Evolutionary conservation across 2,888 invertebrate genomes (phyloP).

Genomic region (Conus canariensis): DNA sequence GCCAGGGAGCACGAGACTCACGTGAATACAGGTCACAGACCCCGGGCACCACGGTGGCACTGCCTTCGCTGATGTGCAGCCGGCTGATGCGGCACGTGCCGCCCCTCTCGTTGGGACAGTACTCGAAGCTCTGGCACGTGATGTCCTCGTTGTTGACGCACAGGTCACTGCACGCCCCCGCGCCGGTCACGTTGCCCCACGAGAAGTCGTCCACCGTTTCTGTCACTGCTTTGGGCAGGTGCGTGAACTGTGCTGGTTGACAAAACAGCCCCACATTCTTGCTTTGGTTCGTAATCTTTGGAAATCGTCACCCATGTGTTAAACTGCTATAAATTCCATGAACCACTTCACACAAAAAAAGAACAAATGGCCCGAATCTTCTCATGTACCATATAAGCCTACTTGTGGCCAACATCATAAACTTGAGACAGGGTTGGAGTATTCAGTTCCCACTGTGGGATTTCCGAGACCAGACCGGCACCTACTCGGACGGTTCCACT

Average conservation of each 20-base stretch:
- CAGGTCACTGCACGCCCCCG: constrained; percentile 54
- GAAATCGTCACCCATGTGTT: background rate
- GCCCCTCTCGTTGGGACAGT: constrained; percentile 52
- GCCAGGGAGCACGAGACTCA: background rate
- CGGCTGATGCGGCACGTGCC: constrained; percentile 59
- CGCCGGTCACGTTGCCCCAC: constrained; percentile 47
- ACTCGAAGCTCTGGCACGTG: constrained; percentile 65
- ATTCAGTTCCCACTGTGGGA: too few species aligned
- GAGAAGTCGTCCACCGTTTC: constrained; percentile 56
- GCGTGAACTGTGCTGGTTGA: constrained; percentile 64
- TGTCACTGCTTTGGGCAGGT: constrained; percentile 52
- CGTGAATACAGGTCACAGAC: constrained; percentile 61
- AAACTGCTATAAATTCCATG: too few species aligned
- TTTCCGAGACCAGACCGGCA: too few species aligned
- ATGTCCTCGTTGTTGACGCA: constrained; percentile 58
- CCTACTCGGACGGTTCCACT: too few species aligned
- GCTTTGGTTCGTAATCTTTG: background rate
- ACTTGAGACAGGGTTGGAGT: too few species aligned
- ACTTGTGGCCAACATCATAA: too few species aligned
- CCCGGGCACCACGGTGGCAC: constrained; percentile 14
- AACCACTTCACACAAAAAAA: too few species aligned
- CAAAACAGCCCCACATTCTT: background rate
- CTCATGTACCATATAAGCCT: too few species aligned
- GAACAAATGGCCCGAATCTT: too few species aligned
- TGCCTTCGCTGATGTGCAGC: constrained; percentile 55